Conservation (phyloP, 1,140 invertebrate genomes). For the Lasioglossum baleicum region DNA sequence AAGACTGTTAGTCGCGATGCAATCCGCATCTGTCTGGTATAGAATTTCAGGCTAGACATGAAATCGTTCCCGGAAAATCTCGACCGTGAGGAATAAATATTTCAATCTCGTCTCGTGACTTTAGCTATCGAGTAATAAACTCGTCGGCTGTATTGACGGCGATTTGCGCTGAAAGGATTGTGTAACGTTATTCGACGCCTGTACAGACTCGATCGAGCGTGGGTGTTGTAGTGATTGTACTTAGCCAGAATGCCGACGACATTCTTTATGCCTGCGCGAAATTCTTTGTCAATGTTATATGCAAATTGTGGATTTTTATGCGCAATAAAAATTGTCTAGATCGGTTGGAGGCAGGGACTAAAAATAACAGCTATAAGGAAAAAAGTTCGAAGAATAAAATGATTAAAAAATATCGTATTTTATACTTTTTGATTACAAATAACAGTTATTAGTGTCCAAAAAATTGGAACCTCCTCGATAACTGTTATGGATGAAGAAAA, state of each 20-base stretch:
- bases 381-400: too few relatives aligned
- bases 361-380: too few relatives aligned
- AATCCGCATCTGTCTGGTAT: background rate
- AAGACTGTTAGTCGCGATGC: background rate
- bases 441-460: too few relatives aligned
- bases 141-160: slow-evolving; percentile 14
- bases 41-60: background rate
- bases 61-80: slow-evolving; percentile 3
- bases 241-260: background rate
- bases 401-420: too few relatives aligned
- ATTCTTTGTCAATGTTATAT: too few relatives aligned
- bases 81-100: background rate
- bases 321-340: too few relatives aligned
- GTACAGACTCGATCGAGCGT: slow-evolving; percentile 9
- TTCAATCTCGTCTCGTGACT: background rate
- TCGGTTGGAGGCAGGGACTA: too few relatives aligned
- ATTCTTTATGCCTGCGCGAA: too few relatives aligned
- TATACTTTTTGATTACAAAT: too few relatives aligned
- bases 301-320: too few relatives aligned
- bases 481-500: too few relatives aligned
- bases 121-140: slow-evolving; percentile 7
- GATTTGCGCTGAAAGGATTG: slow-evolving; percentile 3
- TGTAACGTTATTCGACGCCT: slow-evolving; percentile 7
- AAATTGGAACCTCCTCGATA: too few relatives aligned
- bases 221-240: slow-evolving; percentile 1